A percentile compares a stretch with the other conserved stretches of the same genome.
Evolutionary conservation across 2,888 invertebrate species (phyloP).

Genomic region (Empis livida): DNA sequence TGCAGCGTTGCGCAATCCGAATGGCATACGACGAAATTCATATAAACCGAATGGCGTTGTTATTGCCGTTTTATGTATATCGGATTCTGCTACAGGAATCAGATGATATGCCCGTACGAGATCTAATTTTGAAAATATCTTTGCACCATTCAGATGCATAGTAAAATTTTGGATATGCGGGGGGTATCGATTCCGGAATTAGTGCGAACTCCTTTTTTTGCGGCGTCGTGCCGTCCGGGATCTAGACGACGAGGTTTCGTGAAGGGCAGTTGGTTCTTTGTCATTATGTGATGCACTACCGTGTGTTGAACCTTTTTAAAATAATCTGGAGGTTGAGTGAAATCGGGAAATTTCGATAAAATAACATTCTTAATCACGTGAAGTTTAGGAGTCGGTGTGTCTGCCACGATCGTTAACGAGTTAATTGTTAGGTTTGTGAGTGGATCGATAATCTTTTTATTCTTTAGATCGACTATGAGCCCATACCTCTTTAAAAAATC

Average conservation of each 20-base stretch:
- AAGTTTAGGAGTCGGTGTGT: not conserved
- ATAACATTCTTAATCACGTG: not conserved
- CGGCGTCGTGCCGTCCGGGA: not conserved
- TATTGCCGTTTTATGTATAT: constrained; percentile 11
- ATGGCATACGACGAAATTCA: constrained; percentile 15
- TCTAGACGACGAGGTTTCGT: not conserved
- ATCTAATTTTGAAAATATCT: constrained; percentile 2
- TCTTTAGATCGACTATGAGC: not conserved
- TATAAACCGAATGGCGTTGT: constrained; percentile 25
- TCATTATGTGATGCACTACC: not conserved
- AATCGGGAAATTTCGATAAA: not conserved
- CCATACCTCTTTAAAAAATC: not conserved
- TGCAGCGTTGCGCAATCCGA: not conserved
- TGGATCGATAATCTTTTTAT: not conserved
- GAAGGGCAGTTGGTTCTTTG: not conserved
- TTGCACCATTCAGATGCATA: not conserved
- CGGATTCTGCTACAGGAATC: constrained; percentile 1
- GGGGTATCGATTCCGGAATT: constrained; percentile 3
- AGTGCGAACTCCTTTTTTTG: constrained; percentile 3
- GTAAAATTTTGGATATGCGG: constrained; percentile 2
- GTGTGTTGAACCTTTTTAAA: not conserved
- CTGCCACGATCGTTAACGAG: not conserved
- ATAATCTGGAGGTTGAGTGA: not conserved
- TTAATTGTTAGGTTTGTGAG: not conserved
- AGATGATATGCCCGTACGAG: constrained; percentile 1